Evolutionary conservation across 1,140 invertebrate species (phyloP).

Genomic region (Apis mellifera): Amel_HAv3.1 CM009941.2:1776501-1777000

Average conservation of each 20-base stretch:
- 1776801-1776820: constrained; percentile 3
- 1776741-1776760: not conserved
- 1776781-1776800: not conserved
- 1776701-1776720: no score
- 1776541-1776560: no score
- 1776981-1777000: constrained; percentile 24
- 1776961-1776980: constrained; percentile 39
- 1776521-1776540: no score
- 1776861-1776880: constrained; percentile 49
- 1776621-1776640: no score
- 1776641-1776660: no score
- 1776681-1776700: no score
- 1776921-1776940: constrained; percentile 64
- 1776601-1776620: no score
- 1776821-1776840: constrained; percentile 13
- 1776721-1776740: not conserved
- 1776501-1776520: no score
- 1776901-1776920: constrained; percentile 72
- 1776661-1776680: no score
- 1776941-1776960: constrained; percentile 64
- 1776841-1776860: constrained; percentile 52
- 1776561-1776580: no score
- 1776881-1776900: constrained; percentile 55
- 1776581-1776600: no score
- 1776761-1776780: constrained; percentile 3